Evolutionary conservation across 2,888 invertebrate species (phyloP), one percentile per base, ranked within the genome.

Genomic region (Ophion ventricosus): DNA sequence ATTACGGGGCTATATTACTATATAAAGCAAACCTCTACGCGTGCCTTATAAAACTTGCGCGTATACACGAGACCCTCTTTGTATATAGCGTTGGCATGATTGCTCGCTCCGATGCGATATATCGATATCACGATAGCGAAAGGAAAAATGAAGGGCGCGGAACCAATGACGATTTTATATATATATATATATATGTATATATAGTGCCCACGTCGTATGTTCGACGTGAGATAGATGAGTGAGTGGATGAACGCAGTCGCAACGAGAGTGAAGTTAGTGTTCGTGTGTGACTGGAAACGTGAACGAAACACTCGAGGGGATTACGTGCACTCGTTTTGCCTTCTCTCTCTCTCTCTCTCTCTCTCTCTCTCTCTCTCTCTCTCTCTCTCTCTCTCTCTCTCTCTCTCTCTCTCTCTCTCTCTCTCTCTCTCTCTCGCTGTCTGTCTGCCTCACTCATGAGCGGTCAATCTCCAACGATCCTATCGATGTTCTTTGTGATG

Each of bases 401-500:
- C 43, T 40, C 26, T 26, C n/a, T 20, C 63, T 26, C 49, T 40
- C 8, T 61, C 49, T 63, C 20, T 29, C 61, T 25, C 43, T 43
- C 26, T 26, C n/a, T 20, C 63, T 26, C 49, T 35, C 7, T 61
- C 43, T 64, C 7, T 29, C 29, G 67, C 26, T 64, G 26, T 61
- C 49, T 40, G 25, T 74, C 43, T 57, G 59, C 26, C 70, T 72
- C 59, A 35, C 54, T 63, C 66, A 84, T 67, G 86, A 85, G 87
- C 77, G 86, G 83, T 87, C 85, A 85, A 88, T 89, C 89, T 88
- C 66, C 66, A 72, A 86, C 87, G 91, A 92, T 92, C 89, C 87
- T 91, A 91, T 92, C 91, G 91, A 87, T 87, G 87, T 89, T 91
- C 90, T 91, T 91, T 92, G 91, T 91, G 91, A 88, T 87, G 88